Conservation (phyloP, 2,888 invertebrate genomes). For the Julus scandinavius region DNA sequence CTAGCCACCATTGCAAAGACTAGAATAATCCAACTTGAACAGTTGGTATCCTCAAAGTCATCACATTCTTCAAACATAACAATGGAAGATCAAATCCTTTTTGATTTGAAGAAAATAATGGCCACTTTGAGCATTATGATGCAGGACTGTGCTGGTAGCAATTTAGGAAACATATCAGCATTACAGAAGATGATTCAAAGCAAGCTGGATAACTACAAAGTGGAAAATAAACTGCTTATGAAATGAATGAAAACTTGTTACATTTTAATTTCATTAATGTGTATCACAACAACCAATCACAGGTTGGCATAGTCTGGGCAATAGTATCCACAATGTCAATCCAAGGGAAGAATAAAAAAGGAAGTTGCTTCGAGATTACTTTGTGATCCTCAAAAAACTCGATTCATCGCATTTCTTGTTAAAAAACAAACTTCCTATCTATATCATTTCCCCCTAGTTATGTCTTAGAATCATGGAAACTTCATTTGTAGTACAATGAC, state of each 20-base stretch:
- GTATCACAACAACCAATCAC: constrained; percentile 42
- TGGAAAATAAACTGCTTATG: not conserved
- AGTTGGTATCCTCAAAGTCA: not conserved
- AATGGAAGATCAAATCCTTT: not conserved
- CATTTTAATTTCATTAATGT: constrained; percentile 22
- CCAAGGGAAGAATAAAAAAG: not conserved
- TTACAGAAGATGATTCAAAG: not conserved
- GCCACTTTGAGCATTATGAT: not conserved
- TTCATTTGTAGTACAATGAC: too few relatives aligned
- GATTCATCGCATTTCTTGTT: constrained; percentile 19
- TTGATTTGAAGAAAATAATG: constrained; percentile 15
- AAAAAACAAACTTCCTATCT: not conserved
- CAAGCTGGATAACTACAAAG: not conserved
- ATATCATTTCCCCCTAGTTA: not conserved
- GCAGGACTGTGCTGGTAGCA: not conserved
- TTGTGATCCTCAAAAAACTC: not conserved
- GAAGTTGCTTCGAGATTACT: not conserved
- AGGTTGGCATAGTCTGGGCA: constrained; percentile 10
- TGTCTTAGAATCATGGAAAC: not conserved
- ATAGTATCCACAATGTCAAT: not conserved
- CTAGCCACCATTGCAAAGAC: constrained; percentile 36
- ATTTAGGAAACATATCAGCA: not conserved
- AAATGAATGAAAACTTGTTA: constrained; percentile 4
- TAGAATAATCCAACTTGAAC: not conserved
- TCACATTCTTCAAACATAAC: not conserved